Percentiles rank a stretch among this genome's conserved stretches.
phyloP scores from a whole-genome alignment of 2,888 invertebrate genomes.

The Helicoverpa assulta region DNA sequence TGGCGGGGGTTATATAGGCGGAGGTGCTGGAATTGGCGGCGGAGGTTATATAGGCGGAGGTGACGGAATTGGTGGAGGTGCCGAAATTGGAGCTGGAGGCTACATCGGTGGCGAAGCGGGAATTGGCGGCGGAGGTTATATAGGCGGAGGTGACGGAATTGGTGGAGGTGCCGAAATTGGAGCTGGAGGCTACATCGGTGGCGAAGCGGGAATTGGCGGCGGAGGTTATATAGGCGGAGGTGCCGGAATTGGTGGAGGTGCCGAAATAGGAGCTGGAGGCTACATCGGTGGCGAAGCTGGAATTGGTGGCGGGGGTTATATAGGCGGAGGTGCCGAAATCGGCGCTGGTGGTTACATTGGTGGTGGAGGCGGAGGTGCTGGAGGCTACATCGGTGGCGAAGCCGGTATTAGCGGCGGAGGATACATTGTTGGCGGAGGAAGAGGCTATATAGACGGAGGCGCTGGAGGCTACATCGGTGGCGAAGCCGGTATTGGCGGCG shows the following conservation, averaged over 20 bases:
- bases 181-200: neutral
- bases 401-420: too few relatives aligned
- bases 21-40: too few relatives aligned
- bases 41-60: neutral
- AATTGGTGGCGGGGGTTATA: neutral
- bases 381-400: neutral
- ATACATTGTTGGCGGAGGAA: too few relatives aligned
- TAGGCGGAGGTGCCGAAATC: neutral
- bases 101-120: slow-evolving; percentile 1
- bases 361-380: too few relatives aligned
- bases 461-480: too few relatives aligned
- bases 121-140: neutral
- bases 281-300: neutral
- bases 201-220: neutral
- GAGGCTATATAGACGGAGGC: too few relatives aligned
- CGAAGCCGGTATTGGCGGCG: too few relatives aligned
- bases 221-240: slow-evolving; percentile 3
- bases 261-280: neutral
- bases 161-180: neutral
- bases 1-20: neutral
- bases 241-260: neutral
- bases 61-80: neutral
- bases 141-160: neutral
- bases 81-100: too few relatives aligned
- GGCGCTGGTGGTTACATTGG: neutral